These are phyloP conservation scores for Ophthalmotilapia sp. DNA, from an alignment of 2,113 vertebrate species.

Conservation along the genomic window DNA sequence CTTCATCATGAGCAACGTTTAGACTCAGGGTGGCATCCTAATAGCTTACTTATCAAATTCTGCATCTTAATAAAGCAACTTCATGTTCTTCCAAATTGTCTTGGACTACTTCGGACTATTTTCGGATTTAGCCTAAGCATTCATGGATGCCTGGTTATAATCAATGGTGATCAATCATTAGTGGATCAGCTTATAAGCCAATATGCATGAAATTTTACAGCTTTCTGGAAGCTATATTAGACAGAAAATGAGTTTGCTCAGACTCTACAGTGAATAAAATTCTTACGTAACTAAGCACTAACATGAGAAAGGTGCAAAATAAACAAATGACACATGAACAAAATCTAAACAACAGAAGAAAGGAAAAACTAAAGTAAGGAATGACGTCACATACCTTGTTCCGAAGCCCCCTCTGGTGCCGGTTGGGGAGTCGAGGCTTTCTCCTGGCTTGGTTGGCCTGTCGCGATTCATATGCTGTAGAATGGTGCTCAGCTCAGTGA, in stretches of 20 bases:
- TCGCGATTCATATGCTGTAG: conserved; percentile 96
- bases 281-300: neutral
- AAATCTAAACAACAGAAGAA: neutral
- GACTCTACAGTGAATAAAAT: neutral
- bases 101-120: neutral
- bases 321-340: neutral
- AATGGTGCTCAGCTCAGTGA: conserved; percentile 95
- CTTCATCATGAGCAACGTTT: neutral
- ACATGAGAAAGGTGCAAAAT: neutral
- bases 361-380: neutral
- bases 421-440: conserved; percentile 79
- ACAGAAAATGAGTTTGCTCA: neutral
- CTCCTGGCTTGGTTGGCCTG: conserved; percentile 82
- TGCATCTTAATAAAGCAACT: neutral
- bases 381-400: conserved; percentile 75
- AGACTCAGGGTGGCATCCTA: too few species aligned
- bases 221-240: neutral
- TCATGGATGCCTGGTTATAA: neutral
- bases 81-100: neutral
- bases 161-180: neutral
- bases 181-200: neutral
- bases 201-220: neutral
- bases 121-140: neutral
- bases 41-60: neutral
- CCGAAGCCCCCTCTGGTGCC: conserved; percentile 80